Evolutionary conservation across 1,140 invertebrate species (phyloP).

Genomic region (Aphidius ervi): DNA sequence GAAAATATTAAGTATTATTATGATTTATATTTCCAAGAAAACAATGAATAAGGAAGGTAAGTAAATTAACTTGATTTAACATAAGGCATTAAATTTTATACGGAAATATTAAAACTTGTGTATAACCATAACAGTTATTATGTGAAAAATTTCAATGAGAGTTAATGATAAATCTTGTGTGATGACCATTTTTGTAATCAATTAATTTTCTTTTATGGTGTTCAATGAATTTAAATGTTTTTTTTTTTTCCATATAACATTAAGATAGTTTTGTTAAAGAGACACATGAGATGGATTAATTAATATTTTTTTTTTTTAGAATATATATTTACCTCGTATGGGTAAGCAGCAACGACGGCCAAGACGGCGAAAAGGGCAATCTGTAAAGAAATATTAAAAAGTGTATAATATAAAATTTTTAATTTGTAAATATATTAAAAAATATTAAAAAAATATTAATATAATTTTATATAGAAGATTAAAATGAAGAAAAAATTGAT

Average conservation of each 20-base stretch:
- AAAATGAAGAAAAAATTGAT: neutral
- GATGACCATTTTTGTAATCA: too few species aligned
- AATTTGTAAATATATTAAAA: neutral
- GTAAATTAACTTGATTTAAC: neutral
- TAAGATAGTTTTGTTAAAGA: constrained; percentile 10
- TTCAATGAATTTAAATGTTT: neutral
- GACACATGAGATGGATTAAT: neutral
- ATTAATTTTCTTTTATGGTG: too few species aligned
- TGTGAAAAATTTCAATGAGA: too few species aligned
- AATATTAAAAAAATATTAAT: neutral
- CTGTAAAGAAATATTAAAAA: constrained; percentile 30
- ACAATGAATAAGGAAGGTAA: too few species aligned
- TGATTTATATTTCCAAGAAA: too few species aligned
- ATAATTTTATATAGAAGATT: neutral
- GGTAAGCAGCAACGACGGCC: constrained; percentile 36
- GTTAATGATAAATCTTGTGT: too few species aligned
- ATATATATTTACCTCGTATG: constrained; percentile 24
- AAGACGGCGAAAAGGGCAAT: constrained; percentile 46
- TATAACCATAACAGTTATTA: too few species aligned
- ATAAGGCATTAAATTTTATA: too few species aligned
- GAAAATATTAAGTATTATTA: too few species aligned
- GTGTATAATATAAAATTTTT: neutral
- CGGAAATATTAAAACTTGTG: too few species aligned
- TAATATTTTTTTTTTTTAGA: neutral
- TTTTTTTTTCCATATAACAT: neutral